Conservation (phyloP, 2,797 vertebrate species). For the Graptemys geographica region DNA sequence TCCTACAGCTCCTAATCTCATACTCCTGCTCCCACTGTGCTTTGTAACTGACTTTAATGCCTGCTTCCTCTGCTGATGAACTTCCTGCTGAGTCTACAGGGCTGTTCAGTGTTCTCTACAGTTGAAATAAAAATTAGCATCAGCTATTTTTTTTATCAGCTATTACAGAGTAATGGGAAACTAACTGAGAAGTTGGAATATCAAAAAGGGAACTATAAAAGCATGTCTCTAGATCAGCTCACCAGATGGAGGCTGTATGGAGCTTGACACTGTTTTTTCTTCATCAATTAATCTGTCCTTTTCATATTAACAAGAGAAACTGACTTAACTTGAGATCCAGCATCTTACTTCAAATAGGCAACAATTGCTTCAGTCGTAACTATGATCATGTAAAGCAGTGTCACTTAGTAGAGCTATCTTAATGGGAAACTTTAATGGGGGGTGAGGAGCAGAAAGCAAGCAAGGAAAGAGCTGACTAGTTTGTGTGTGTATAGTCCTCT, state of each 20-base stretch:
- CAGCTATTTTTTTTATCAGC: conserved; percentile 2
- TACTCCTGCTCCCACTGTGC: conserved; percentile 45
- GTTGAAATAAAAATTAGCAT: conserved; percentile 45
- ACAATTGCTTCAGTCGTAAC: conserved; percentile 10
- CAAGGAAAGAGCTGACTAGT: neutral
- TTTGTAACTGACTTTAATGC: conserved; percentile 69
- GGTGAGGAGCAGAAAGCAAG: neutral
- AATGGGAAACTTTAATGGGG: neutral
- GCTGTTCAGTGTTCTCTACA: conserved; percentile 48
- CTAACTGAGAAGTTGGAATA: conserved; percentile 2
- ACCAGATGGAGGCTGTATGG: conserved; percentile 11
- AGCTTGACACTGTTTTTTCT: neutral
- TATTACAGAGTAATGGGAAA: conserved; percentile 27
- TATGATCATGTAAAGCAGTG: conserved; percentile 22
- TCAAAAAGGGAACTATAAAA: conserved; percentile 36
- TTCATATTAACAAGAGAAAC: conserved; percentile 18
- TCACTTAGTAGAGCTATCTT: neutral
- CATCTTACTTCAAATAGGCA: conserved; percentile 29
- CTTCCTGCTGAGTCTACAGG: conserved; percentile 58
- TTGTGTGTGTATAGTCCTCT: neutral
- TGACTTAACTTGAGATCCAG: neutral
- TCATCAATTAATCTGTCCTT: neutral
- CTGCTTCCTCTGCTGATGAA: conserved; percentile 59
- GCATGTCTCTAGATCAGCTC: conserved; percentile 45
- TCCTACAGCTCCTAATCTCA: conserved; percentile 70